Conservation (phyloP, 1,140 invertebrate genomes). For the Nasonia longicornis region DNA sequence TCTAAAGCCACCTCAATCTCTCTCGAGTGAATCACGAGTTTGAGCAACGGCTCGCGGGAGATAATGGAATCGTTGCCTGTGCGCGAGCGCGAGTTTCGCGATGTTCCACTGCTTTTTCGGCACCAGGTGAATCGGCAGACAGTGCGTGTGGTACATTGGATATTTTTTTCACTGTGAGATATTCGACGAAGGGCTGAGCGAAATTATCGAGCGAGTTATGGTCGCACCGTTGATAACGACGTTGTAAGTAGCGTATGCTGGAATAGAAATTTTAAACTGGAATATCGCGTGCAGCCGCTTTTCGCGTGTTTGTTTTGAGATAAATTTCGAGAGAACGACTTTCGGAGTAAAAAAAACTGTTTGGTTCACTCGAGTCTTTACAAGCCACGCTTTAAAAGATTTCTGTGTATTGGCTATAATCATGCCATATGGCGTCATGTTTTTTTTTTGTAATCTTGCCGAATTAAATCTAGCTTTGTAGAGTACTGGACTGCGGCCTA, state of each 20-base stretch:
- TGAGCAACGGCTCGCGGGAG: background rate
- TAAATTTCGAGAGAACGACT: too few species aligned
- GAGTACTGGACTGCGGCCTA: too few species aligned
- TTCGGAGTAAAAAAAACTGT: too few species aligned
- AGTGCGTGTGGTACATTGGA: background rate
- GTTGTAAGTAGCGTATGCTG: background rate
- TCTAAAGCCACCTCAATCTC: conserved; percentile 18
- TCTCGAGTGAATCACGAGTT: conserved; percentile 29
- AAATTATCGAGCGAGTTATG: background rate
- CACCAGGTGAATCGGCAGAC: background rate
- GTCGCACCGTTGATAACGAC: conserved; percentile 5
- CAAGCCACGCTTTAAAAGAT: too few species aligned
- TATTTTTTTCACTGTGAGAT: background rate
- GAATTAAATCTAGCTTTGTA: background rate
- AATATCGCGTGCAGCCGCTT: too few species aligned
- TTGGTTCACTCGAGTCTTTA: too few species aligned
- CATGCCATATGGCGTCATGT: too few species aligned
- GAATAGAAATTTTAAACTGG: too few species aligned
- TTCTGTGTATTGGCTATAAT: too few species aligned
- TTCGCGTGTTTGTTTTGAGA: too few species aligned
- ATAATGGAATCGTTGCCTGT: background rate
- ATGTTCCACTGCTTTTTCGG: background rate
- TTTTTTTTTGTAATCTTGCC: too few species aligned
- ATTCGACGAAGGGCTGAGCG: background rate
- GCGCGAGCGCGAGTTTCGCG: background rate